phyloP scores from a whole-genome alignment of 2,797 vertebrate species.

The Tarsius wallacei region DNA sequence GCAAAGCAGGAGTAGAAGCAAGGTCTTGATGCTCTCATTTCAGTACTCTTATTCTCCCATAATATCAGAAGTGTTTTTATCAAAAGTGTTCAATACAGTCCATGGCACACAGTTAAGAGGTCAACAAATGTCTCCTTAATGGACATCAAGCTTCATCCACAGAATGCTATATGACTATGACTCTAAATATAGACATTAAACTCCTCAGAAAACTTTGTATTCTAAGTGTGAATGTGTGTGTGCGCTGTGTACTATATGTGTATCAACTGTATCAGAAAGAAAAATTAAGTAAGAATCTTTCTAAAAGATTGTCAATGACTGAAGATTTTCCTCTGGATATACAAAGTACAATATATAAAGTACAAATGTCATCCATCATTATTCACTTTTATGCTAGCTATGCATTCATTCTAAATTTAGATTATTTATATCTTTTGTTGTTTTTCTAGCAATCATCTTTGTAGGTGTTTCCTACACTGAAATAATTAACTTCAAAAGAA shows the following conservation, averaged over 20 bases:
- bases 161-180: not conserved
- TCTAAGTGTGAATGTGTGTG: not conserved
- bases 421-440: not conserved
- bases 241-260: not conserved
- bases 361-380: not conserved
- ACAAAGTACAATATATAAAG: not conserved
- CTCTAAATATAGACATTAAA: not conserved
- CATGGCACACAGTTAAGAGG: not conserved
- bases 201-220: not conserved
- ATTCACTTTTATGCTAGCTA: not conserved
- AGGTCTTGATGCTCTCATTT: not conserved
- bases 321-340: not conserved
- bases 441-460: not conserved
- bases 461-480: not conserved
- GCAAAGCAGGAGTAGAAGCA: not conserved
- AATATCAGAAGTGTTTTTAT: not conserved
- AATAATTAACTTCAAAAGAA: conserved; percentile 9
- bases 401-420: not conserved
- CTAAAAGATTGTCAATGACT: not conserved
- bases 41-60: not conserved
- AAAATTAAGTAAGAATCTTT: not conserved
- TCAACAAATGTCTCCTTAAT: not conserved
- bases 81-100: not conserved
- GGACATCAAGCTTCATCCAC: not conserved
- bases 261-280: not conserved